Conservation (phyloP, 2,888 invertebrate species). For the Spodoptera exigua region DNA sequence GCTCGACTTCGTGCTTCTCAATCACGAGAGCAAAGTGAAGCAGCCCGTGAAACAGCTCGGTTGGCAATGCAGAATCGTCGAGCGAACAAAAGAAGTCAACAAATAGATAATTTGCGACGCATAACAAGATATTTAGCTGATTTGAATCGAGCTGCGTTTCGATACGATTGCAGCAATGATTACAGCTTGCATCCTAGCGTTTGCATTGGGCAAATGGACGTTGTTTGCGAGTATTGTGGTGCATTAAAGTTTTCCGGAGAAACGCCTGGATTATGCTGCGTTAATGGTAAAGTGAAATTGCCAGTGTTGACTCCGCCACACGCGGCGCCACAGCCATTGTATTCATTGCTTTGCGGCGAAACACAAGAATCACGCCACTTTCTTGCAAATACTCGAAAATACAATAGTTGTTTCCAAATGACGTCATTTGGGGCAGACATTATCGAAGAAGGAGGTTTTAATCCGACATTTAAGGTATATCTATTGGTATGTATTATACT, state of each 20-base stretch:
- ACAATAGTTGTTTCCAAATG: conserved; percentile 1
- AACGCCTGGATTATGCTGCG: background rate
- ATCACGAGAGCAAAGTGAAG: no score
- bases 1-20: no score
- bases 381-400: background rate
- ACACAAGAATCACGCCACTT: background rate
- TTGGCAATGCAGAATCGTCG: no score
- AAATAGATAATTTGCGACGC: no score
- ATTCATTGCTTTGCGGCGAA: background rate
- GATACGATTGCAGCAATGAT: background rate
- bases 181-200: background rate
- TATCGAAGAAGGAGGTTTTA: no score
- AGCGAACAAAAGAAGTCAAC: no score
- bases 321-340: background rate
- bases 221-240: background rate
- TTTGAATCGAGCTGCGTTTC: no score
- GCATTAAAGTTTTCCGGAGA: background rate
- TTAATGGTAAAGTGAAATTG: background rate
- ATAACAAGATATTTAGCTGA: no score
- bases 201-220: background rate
- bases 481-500: no score
- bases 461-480: no score
- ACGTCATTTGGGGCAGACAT: conserved; percentile 4
- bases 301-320: background rate
- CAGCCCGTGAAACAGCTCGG: no score